These are phyloP conservation scores for Agrilus mali DNA, from an alignment of 2,888 invertebrate species.

Conservation along the genomic window DNA sequence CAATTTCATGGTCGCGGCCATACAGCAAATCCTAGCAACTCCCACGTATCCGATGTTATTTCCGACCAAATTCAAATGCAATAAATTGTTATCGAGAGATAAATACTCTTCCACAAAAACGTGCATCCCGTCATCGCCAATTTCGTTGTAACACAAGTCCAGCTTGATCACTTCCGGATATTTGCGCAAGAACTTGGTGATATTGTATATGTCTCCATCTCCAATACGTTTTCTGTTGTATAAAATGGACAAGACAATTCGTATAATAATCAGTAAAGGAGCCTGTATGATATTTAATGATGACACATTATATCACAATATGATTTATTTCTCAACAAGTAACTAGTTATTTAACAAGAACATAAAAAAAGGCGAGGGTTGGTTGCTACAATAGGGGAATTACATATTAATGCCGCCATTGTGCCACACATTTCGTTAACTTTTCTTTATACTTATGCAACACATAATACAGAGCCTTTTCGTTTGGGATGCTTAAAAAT, in stretches of 20 bases:
- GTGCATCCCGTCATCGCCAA: constrained; percentile 39
- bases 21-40: constrained; percentile 22
- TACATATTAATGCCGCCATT: too few species aligned
- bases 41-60: constrained; percentile 39
- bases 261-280: neutral
- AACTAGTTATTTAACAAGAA: too few species aligned
- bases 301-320: too few species aligned
- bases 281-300: too few species aligned
- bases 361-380: too few species aligned
- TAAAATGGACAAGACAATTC: neutral
- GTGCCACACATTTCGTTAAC: too few species aligned
- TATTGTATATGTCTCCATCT: constrained; percentile 37
- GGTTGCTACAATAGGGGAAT: too few species aligned
- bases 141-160: constrained; percentile 43
- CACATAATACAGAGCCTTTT: too few species aligned
- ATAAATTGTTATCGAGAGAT: constrained; percentile 25
- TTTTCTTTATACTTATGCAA: too few species aligned
- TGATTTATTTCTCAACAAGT: too few species aligned
- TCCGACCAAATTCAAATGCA: constrained; percentile 41
- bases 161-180: constrained; percentile 37
- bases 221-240: constrained; percentile 32
- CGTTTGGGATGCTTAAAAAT: too few species aligned
- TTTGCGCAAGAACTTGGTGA: constrained; percentile 37
- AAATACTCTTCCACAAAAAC: constrained; percentile 35
- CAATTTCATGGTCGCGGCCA: constrained; percentile 30